Percentiles rank a stretch among this genome's conserved stretches.
Evolutionary conservation across 2,113 vertebrate species (phyloP).

Genomic region (Prionailurus bengalensis): DNA sequence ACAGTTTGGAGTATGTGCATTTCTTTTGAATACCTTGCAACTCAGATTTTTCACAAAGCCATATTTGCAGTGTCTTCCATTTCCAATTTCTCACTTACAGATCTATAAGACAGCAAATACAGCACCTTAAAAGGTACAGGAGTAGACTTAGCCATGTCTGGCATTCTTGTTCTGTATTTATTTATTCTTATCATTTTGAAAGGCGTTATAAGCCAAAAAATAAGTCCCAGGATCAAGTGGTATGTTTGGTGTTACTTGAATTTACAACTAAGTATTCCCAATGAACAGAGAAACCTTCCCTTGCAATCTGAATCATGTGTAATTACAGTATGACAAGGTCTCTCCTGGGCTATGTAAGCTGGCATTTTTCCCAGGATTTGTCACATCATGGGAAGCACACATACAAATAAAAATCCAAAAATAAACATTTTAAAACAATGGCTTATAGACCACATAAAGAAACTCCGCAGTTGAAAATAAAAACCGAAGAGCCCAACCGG

Average conservation of each 20-base stretch:
- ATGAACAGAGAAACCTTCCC: constrained; percentile 80
- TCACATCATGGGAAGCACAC: constrained; percentile 87
- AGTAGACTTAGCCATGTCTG: constrained; percentile 36
- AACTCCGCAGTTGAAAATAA: constrained; percentile 71
- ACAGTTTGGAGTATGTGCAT: neutral
- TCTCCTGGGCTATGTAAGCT: constrained; percentile 80
- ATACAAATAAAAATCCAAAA: constrained; percentile 85
- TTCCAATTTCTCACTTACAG: constrained; percentile 29
- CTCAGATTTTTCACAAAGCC: constrained; percentile 36
- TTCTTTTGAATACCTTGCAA: constrained; percentile 37
- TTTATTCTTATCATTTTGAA: constrained; percentile 69
- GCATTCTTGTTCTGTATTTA: constrained; percentile 67
- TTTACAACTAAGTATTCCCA: constrained; percentile 80
- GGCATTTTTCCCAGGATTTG: constrained; percentile 89
- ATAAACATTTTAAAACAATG: constrained; percentile 88
- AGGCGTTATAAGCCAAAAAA: constrained; percentile 66
- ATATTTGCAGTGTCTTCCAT: constrained; percentile 38
- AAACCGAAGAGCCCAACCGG: constrained; percentile 47
- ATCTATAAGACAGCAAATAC: neutral
- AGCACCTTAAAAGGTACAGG: constrained; percentile 40
- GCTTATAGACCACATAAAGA: constrained; percentile 74
- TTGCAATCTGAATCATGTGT: constrained; percentile 85
- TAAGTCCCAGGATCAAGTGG: constrained; percentile 68
- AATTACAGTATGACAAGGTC: constrained; percentile 86
- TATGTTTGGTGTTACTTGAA: constrained; percentile 63